Base-by-base conservation (phyloP, 2,888 invertebrate genomes). In the Cheilosia vernalis region DNA sequence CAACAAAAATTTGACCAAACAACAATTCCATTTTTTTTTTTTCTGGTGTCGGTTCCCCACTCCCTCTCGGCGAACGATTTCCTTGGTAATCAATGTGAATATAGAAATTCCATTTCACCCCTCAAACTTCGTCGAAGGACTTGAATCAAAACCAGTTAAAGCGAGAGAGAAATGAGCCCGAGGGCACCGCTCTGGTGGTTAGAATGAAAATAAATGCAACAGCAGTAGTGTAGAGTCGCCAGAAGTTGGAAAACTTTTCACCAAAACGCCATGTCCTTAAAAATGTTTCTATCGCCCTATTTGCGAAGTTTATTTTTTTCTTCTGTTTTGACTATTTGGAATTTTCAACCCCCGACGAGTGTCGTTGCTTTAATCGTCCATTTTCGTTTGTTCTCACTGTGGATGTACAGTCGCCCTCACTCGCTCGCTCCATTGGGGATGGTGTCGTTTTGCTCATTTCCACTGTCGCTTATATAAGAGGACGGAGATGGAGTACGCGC, bases 181-280 rank as follows among this genome's bases (percentile, higher is more conserved):
- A 55, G 42, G 17, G 44, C 7, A 19, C 9, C n/a, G 6, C 27
- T 27, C 27, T 7, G 7, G 27, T 27, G 19, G 9, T 17, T 17
- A 17, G 37, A 47, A 66, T 74, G 74, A 30, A 74, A 47, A 66
- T 66, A 64, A 30, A 74, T 66, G 74, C 64, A 74, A 49, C 74
- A 49, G 55, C 37, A 58, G 47, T n/a, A 37, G 55, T 10, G 9
- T 27, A 53, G 27, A 42, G 49, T 47, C 49, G n/a, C 53, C 37
- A 58, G 56, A 58, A 40, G 37, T 49, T 70, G 27, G 51, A 42
- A 67, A 76, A 76, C 66, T 42, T 60, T 60, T 40, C 42, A 27
- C 44, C 30, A 27, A 47, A 63, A 40, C 44, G 37, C 33, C 40
- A 13, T 69, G 67, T 69, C 77, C 61, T 69, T 77, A 53, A 67